These are phyloP conservation scores for Ericerus pela DNA, from an alignment of 1,140 invertebrate species.

Conservation along the genomic window DNA sequence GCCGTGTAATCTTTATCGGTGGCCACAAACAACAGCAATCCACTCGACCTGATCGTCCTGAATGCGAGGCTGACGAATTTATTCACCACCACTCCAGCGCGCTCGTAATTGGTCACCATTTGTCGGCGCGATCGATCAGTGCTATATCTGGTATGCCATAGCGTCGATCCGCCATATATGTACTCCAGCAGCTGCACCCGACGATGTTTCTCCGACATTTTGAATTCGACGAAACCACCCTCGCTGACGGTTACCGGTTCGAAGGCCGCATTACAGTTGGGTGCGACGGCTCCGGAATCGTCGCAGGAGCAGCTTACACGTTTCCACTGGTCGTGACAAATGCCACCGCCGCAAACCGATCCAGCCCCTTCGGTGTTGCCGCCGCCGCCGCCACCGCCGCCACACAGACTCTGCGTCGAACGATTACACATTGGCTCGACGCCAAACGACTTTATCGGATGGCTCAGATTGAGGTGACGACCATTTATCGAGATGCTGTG, in stretches of 20 bases:
- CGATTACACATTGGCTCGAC: conserved; percentile 60
- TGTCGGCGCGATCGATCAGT: conserved; percentile 1
- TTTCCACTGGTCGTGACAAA: conserved; percentile 73
- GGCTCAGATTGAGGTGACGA: conserved; percentile 57
- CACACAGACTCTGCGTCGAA: conserved; percentile 13
- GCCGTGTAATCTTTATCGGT: conserved; percentile 78
- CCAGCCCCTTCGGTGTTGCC: conserved; percentile 29
- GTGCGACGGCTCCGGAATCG: conserved; percentile 45
- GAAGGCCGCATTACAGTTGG: conserved; percentile 60
- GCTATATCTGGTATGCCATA: conserved; percentile 37
- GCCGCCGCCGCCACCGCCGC: conserved; percentile 16
- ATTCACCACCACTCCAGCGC: conserved; percentile 29
- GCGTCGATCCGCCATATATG: conserved; percentile 52
- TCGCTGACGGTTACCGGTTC: conserved; percentile 61
- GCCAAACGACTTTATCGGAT: conserved; percentile 50
- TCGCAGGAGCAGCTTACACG: conserved; percentile 51
- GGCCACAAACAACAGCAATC: conserved; percentile 63
- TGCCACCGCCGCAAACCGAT: conserved; percentile 46
- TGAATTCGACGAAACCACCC: conserved; percentile 61
- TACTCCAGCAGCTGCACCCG: conserved; percentile 67
- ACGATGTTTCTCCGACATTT: conserved; percentile 65
- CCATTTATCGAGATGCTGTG: conserved; percentile 81
- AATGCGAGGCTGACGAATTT: conserved; percentile 70
- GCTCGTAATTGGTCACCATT: conserved; percentile 7
- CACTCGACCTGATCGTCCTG: conserved; percentile 56